Evolutionary conservation across 2,797 vertebrate species (phyloP).

Genomic region (Peromyscus aztecus): DNA sequence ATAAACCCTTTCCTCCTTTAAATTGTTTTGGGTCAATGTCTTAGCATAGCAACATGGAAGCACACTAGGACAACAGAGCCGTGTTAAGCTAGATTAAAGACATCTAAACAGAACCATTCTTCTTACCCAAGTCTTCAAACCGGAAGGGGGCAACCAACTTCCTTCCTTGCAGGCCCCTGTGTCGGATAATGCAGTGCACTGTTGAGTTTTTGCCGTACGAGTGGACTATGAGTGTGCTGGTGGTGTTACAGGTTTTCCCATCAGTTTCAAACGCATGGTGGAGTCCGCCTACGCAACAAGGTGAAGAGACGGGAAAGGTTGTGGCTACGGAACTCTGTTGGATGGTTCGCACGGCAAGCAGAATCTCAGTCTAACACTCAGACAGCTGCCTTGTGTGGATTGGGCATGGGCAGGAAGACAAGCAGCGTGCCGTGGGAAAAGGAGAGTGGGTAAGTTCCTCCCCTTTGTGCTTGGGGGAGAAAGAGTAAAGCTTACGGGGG

Average conservation of each 20-base stretch:
- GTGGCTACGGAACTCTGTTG: neutral
- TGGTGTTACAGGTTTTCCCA: slow-evolving; percentile 83
- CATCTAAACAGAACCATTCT: neutral
- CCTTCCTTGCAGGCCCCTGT: slow-evolving; percentile 73
- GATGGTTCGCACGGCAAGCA: neutral
- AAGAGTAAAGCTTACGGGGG: neutral
- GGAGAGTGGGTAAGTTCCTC: neutral
- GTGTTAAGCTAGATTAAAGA: neutral
- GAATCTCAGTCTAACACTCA: neutral
- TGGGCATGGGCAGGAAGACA: neutral
- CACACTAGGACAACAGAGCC: neutral
- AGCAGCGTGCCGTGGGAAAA: neutral
- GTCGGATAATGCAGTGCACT: slow-evolving; percentile 83
- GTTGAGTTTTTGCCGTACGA: neutral
- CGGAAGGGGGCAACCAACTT: slow-evolving; percentile 64
- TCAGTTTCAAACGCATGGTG: slow-evolving; percentile 77
- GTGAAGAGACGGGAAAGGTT: neutral
- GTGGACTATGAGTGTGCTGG: slow-evolving; percentile 80
- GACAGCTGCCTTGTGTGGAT: neutral
- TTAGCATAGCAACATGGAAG: neutral
- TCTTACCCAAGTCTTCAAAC: slow-evolving; percentile 81
- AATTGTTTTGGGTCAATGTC: neutral
- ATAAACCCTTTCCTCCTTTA: neutral
- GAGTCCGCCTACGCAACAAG: slow-evolving; percentile 80
- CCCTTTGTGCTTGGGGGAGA: neutral